Base-by-base conservation (phyloP, 2,797 vertebrate genomes). In the Tadarida brasiliensis region DNA sequence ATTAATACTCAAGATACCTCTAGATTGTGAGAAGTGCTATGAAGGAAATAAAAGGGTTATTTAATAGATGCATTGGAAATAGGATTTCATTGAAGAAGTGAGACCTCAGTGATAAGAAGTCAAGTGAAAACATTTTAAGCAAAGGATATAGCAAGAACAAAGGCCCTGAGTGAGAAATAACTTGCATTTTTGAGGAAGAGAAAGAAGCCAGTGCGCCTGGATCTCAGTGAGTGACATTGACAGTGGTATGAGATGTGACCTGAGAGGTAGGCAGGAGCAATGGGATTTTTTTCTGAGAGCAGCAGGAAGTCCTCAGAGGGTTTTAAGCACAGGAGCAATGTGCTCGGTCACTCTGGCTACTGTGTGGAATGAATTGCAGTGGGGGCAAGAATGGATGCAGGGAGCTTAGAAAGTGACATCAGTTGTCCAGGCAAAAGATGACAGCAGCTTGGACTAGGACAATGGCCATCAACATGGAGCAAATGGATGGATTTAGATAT, bases 41-140 rank as follows among this genome's bases (percentile, higher is more conserved):
- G 33, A 81, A 78, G 85, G 71, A 78, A 93, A 68, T 83, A 65
- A 81, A 90, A 63, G 6, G 14, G 10, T 59, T 73, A 47, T 59
- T 83, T 33, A 70, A 89, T 30, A 59, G 26, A 19, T 47, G 82
- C 26, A 73, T 3, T 63, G 11, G 16, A 11, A 67, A 59, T 11
- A 54, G 39, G 59, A 63, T 68, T 84, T 96, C 87, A 95, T 19
- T 44, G 14, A 94, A 74, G 59, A 81, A 81, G 61, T 24, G 33
- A 71, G 77, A 59, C 20, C 17, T 71, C 65, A 56, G 3, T 33
- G 65, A 33, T 71, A 87, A 63, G 39, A 94, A 73, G 11, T 68
- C 47, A 84, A 67, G 51, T 24, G 54, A 59, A 94, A 81, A 68
- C 56, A 47, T 90, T 76, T 47, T 35, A 65, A 65, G 54, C 39